Conservation (phyloP, 2,113 vertebrate genomes). For the Cryptomyrus ogoouensis region DNA sequence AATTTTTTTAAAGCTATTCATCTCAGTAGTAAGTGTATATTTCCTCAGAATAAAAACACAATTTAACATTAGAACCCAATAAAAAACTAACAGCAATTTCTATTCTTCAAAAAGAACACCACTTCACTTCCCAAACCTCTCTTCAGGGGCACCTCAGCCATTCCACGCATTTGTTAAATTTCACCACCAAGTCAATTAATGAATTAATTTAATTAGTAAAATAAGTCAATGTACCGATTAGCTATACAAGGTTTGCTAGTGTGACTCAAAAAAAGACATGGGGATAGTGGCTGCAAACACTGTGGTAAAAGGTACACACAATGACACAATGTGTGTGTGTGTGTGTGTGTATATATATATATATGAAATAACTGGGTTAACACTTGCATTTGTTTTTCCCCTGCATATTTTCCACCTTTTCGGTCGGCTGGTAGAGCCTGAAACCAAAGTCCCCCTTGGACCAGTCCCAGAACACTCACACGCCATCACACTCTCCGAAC, state of each 20-base stretch:
- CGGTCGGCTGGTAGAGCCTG: slow-evolving; percentile 23
- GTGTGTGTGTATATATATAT: background rate
- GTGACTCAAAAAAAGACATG: background rate
- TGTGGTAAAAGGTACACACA: background rate
- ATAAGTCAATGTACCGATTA: background rate
- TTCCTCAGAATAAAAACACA: background rate
- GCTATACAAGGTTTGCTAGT: background rate
- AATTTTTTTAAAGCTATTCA: background rate
- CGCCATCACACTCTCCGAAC: slow-evolving; percentile 25
- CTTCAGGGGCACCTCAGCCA: background rate
- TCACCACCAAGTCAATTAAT: background rate
- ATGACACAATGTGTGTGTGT: background rate
- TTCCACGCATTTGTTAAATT: background rate
- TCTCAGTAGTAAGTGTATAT: background rate
- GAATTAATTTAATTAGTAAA: background rate
- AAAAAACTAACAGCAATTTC: background rate
- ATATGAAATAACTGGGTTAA: background rate
- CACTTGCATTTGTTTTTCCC: background rate
- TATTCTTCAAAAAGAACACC: background rate
- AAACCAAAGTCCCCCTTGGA: background rate
- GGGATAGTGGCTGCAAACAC: background rate
- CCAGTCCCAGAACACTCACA: background rate
- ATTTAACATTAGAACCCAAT: background rate
- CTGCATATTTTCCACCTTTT: background rate
- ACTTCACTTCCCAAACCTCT: background rate